Conservation (phyloP, 2,113 vertebrate species). For the Antennarius striatus region DNA sequence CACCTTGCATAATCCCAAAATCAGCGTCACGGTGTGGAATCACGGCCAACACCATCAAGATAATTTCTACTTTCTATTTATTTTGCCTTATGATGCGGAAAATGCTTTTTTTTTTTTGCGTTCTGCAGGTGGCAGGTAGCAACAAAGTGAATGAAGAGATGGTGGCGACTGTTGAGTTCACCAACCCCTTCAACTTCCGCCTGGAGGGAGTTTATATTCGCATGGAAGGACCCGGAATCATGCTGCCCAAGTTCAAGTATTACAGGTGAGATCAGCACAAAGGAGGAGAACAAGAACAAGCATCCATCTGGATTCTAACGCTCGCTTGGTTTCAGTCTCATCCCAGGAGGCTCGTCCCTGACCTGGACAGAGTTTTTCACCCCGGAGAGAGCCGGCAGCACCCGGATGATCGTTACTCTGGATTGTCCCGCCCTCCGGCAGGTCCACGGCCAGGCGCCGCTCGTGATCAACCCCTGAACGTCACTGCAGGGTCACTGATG, state of each 20-base stretch:
- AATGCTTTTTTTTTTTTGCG: neutral
- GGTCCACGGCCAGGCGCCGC: constrained; percentile 82
- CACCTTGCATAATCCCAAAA: constrained; percentile 80
- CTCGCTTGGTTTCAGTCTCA: constrained; percentile 75
- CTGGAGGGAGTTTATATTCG: constrained; percentile 82
- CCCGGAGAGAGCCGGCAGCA: constrained; percentile 77
- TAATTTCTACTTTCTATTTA: too few relatives aligned
- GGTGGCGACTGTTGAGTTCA: constrained; percentile 85
- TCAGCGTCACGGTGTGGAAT: constrained; percentile 83
- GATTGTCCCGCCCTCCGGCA: constrained; percentile 87
- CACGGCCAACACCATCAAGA: too few relatives aligned
- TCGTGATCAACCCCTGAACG: constrained; percentile 63
- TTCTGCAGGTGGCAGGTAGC: constrained; percentile 59
- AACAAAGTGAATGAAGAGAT: constrained; percentile 81
- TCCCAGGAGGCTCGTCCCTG: constrained; percentile 79
- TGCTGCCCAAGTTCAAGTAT: constrained; percentile 74
- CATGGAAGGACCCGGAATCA: constrained; percentile 87
- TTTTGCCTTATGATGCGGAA: too few relatives aligned
- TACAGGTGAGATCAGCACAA: constrained; percentile 80
- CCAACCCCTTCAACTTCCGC: constrained; percentile 85
- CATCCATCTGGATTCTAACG: neutral
- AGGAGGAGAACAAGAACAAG: neutral
- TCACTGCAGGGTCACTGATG: neutral
- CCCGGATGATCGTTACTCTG: constrained; percentile 88
- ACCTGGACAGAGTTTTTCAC: constrained; percentile 82